These are phyloP conservation scores for Diprion similis DNA, from an alignment of 1,140 invertebrate species.

Conservation along the genomic window DNA sequence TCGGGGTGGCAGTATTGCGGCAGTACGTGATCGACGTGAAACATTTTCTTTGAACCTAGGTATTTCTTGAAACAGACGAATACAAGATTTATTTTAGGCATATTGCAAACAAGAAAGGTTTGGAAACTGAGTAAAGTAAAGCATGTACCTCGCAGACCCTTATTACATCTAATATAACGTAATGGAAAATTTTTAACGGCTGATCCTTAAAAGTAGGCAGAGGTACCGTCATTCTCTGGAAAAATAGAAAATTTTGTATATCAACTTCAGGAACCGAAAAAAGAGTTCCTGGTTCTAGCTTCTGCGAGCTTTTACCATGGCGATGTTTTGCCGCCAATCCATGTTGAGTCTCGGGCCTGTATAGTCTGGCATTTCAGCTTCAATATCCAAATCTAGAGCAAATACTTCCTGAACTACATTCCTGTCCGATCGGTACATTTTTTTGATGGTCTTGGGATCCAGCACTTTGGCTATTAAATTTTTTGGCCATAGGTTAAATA, in stretches of 20 bases:
- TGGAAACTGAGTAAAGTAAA: no score
- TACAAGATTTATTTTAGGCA: no score
- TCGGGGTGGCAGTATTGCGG: slow-evolving; percentile 57
- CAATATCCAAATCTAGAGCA: slow-evolving; percentile 60
- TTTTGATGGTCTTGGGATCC: slow-evolving; percentile 54
- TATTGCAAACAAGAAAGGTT: no score
- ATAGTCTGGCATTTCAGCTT: slow-evolving; percentile 67
- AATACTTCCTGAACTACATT: slow-evolving; percentile 60
- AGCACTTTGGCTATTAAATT: slow-evolving; percentile 60
- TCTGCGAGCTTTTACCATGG: slow-evolving; percentile 50
- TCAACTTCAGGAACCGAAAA: slow-evolving; percentile 14
- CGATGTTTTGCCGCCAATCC: slow-evolving; percentile 47
- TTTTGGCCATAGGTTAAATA: slow-evolving; percentile 58
- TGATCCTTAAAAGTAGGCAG: not conserved
- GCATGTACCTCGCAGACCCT: no score
- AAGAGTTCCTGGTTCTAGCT: no score
- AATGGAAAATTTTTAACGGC: no score
- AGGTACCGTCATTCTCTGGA: not conserved
- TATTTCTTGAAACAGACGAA: slow-evolving; percentile 30
- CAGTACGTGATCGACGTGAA: slow-evolving; percentile 58
- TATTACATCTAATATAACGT: no score
- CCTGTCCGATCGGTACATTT: slow-evolving; percentile 53
- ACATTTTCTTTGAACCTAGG: slow-evolving; percentile 16
- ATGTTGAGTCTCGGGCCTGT: slow-evolving; percentile 58
- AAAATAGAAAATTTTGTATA: slow-evolving; percentile 35